phyloP scores from a whole-genome alignment of 1,140 invertebrate genomes.

The Manduca sexta region DNA sequence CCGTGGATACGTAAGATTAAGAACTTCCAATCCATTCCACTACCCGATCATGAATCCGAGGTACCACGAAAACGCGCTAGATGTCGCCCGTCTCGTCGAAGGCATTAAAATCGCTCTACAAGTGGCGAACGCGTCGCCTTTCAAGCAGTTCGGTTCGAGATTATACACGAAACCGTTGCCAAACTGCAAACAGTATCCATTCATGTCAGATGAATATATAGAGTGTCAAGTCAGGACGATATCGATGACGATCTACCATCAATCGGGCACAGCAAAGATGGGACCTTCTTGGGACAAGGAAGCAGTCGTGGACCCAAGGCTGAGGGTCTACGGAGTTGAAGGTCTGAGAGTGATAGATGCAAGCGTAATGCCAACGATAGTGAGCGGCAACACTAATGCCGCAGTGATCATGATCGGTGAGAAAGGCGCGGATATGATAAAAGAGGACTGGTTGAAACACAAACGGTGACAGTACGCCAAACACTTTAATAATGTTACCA shows the following conservation, averaged over 20 bases:
- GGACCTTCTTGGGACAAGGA: slow-evolving; percentile 82
- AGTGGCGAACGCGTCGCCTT: slow-evolving; percentile 83
- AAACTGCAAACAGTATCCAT: slow-evolving; percentile 83
- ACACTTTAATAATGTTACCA: slow-evolving; percentile 6
- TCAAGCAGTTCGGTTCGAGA: slow-evolving; percentile 86
- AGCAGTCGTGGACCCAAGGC: slow-evolving; percentile 87
- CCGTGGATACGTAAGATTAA: slow-evolving; percentile 82
- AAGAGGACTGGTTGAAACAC: slow-evolving; percentile 64
- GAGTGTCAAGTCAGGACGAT: slow-evolving; percentile 90
- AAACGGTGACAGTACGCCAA: slow-evolving; percentile 8
- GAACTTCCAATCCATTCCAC: slow-evolving; percentile 86
- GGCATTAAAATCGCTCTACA: slow-evolving; percentile 84
- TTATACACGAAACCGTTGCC: slow-evolving; percentile 83
- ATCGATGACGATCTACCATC: slow-evolving; percentile 91
- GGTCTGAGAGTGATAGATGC: slow-evolving; percentile 90
- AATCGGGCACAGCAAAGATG: slow-evolving; percentile 89
- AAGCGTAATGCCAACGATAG: slow-evolving; percentile 90
- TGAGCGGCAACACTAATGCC: slow-evolving; percentile 76
- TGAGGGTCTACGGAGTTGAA: slow-evolving; percentile 84
- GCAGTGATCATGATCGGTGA: slow-evolving; percentile 77
- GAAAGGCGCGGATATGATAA: slow-evolving; percentile 75
- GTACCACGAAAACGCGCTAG: slow-evolving; percentile 85
- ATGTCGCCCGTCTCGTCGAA: slow-evolving; percentile 85
- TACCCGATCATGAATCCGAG: slow-evolving; percentile 92
- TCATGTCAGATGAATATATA: slow-evolving; percentile 86